phyloP scores from a whole-genome alignment of 2,888 invertebrate species.

The Thysanoteuthis rhombus region DNA sequence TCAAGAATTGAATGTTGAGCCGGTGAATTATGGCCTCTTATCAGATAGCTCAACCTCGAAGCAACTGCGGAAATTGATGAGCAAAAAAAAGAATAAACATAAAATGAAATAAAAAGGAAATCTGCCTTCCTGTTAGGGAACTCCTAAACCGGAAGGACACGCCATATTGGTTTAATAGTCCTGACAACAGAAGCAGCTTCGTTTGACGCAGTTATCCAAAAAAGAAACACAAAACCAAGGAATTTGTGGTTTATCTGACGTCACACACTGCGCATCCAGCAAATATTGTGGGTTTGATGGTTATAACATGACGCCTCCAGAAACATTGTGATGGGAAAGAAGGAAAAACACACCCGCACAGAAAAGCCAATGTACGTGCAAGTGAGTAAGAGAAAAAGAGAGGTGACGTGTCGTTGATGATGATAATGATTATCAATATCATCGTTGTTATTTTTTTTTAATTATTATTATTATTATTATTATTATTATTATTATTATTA shows the following conservation, averaged over 20 bases:
- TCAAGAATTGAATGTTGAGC: neutral
- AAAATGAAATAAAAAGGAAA: neutral
- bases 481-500: no score
- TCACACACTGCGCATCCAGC: neutral
- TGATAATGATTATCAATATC: no score
- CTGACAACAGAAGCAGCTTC: neutral
- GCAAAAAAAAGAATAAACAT: neutral
- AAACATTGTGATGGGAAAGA: neutral
- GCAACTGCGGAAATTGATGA: neutral
- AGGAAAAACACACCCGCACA: neutral
- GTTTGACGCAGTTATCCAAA: neutral
- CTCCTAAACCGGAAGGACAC: neutral
- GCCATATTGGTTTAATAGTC: neutral
- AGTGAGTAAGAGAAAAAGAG: neutral
- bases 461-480: no score
- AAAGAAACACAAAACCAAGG: neutral
- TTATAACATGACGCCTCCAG: neutral
- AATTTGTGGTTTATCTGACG: neutral
- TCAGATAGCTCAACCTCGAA: neutral
- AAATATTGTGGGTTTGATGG: neutral
- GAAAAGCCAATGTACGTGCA: neutral
- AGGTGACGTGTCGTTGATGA: no score
- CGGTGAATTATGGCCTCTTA: neutral
- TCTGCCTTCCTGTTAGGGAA: neutral
- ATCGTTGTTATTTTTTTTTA: no score